Evolutionary conservation across 2,113 vertebrate species (phyloP).

Genomic region (Arizona elegans): DNA sequence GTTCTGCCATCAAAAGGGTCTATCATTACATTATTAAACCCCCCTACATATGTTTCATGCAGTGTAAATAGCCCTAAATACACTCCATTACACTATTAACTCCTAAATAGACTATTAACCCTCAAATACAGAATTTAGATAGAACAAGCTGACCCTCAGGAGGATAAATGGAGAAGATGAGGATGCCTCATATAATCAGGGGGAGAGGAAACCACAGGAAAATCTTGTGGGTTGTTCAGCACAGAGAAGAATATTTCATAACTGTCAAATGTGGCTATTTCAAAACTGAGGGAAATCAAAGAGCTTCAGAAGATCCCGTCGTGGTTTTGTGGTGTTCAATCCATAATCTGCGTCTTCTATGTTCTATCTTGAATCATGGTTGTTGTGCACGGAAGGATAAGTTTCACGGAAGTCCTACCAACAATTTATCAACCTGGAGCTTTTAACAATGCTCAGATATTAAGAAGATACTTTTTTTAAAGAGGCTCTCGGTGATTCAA

Average conservation of each 20-base stretch:
- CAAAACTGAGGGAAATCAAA: neutral
- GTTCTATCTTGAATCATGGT: neutral
- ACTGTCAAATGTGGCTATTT: neutral
- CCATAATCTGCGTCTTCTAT: neutral
- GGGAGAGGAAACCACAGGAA: neutral
- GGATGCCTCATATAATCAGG: neutral
- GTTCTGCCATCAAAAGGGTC: neutral
- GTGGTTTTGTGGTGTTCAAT: neutral
- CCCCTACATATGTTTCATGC: neutral
- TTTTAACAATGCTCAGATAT: neutral
- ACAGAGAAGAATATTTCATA: neutral
- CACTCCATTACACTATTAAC: neutral
- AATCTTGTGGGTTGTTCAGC: constrained; percentile 9
- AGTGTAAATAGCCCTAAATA: neutral
- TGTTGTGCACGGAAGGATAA: too few species aligned
- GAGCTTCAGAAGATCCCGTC: neutral
- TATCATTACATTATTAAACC: neutral
- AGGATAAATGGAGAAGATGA: neutral
- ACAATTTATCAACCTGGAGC: neutral
- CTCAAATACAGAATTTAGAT: neutral
- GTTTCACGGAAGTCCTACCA: neutral
- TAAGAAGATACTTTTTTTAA: neutral
- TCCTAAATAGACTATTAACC: neutral
- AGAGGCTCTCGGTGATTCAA: neutral
- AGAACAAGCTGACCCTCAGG: neutral